phyloP scores from a whole-genome alignment of 1,140 invertebrate species.

The Neuroterus valhalla region DNA sequence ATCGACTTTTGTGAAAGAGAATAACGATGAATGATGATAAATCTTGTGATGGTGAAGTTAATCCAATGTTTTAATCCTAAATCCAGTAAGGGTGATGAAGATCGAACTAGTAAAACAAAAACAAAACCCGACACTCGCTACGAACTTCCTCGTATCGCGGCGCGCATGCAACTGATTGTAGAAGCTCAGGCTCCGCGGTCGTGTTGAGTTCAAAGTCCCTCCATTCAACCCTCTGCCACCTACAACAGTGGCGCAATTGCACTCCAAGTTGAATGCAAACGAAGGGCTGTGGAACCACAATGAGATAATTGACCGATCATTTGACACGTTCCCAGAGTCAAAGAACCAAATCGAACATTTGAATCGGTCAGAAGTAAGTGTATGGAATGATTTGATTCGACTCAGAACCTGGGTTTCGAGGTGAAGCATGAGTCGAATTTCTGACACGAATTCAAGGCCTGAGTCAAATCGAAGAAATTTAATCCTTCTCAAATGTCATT shows the following conservation, averaged over 20 bases:
- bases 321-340: no score
- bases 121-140: not conserved
- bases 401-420: no score
- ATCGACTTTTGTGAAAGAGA: not conserved
- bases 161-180: constrained; percentile 62
- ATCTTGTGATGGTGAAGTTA: not conserved
- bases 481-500: no score
- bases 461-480: no score
- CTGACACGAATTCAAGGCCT: no score
- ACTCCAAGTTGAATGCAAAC: constrained; percentile 28
- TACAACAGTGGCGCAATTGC: constrained; percentile 2
- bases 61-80: not conserved
- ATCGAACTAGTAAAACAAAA: not conserved
- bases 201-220: constrained; percentile 23
- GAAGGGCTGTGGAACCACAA: constrained; percentile 12
- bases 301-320: no score
- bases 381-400: no score
- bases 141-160: constrained; percentile 44
- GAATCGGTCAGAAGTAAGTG: no score
- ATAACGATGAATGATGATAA: not conserved
- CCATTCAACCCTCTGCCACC: constrained; percentile 15
- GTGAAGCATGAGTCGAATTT: no score
- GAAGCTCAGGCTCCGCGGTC: constrained; percentile 11
- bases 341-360: no score
- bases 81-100: not conserved